Base-by-base conservation (phyloP, 2,113 vertebrate species). In the Tychaedon coryphoeus region DNA sequence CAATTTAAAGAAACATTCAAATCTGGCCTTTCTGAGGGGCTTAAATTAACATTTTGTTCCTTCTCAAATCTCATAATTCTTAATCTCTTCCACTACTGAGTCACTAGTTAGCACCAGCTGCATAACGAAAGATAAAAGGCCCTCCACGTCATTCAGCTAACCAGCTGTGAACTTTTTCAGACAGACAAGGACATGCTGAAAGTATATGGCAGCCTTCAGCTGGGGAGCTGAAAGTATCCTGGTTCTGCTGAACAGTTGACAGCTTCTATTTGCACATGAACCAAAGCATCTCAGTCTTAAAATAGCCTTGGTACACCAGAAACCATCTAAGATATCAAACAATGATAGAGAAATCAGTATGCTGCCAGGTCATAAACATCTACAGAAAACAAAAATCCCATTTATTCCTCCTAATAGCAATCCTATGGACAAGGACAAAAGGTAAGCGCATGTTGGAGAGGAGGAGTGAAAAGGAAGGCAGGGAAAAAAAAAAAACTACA, bases 81-180 rank as follows among this genome's bases (percentile, higher is more conserved):
- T 61, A 22, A 56, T 69, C 16, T 91, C 40, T 40, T 50, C 28
- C n/a, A 43, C 19, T 33, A 10, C 16, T 57, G 53, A 47, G 34
- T 54, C 57, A 69, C 61, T 75, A 34, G 45, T 15, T 71, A 87
- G 22, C 42, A 47, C 29, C 42, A 82, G 65, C 57, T 78, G 74
- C 42, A 47, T 19, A 75, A 62, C 0, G 1, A 61, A 85, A 82
- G 58, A 66, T 34, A 75, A 36, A 79, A 75, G 34, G 10, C 16
- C 5, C 14, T 61, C 43, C 25, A 5, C 19, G 18, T 50, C 80
- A 74, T 81, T 62, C 84, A 74, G 3, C 47, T 66, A 88, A 54
- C 42, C 62, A 88, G 75, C 75, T 88, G 88, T 60, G 56, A 83
- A 74, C 34, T 67, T 76, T 58, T 82, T 74, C 69, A 88, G 34